Evolutionary conservation across 2,797 vertebrate genomes (phyloP), one percentile per base, ranked within the genome.

Genomic region (Anguilla obscura): DNA sequence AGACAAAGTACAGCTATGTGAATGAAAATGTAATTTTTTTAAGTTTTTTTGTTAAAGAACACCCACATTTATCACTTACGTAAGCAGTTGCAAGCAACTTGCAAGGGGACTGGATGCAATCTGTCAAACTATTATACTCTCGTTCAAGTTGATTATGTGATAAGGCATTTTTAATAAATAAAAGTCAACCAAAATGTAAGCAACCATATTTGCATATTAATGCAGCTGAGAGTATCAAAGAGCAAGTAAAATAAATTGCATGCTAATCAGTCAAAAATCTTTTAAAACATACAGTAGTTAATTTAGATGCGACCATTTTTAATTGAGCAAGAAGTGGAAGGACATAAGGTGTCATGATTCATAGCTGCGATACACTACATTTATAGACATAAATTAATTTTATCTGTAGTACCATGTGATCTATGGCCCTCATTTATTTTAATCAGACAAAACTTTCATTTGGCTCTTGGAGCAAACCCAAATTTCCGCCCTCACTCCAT

Each of bases 281-380:
- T 69, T n/a, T 5, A 69, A 69, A 69, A 27, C 16, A 27, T 69
- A 6, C 27, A 27, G 16, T 63, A 63, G 63, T 69, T 69, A 6
- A 69, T n/a, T 24, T 6, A 27, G 12, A 69, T 69, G 24, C 0
- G n/a, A 27, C 24, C 5, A 69, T 52, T 69, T 27, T 69, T 6
- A 69, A n/a, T 27, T 69, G 24, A 24, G 63, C 63, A 69, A n/a
- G 63, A 27, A 69, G 63, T 69, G 63, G 24, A 24, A 69, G 24
- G 63, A 58, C 27, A 69, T 69, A 69, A 69, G n/a, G 63, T n/a
- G 63, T 69, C 63, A 69, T 69, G 24, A 69, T 69, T 27, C 63
- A 69, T 27, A n/a, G 63, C 24, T 69, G n/a, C 27, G 63, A 27
- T 27, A 27, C 4, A 69, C 63, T 69, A 27, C 63, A 69, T n/a